A percentile compares a stretch with the other conserved stretches of the same genome.
Conservation (phyloP, 2,888 invertebrate genomes). For the Cosmorhoe ocellata region DNA sequence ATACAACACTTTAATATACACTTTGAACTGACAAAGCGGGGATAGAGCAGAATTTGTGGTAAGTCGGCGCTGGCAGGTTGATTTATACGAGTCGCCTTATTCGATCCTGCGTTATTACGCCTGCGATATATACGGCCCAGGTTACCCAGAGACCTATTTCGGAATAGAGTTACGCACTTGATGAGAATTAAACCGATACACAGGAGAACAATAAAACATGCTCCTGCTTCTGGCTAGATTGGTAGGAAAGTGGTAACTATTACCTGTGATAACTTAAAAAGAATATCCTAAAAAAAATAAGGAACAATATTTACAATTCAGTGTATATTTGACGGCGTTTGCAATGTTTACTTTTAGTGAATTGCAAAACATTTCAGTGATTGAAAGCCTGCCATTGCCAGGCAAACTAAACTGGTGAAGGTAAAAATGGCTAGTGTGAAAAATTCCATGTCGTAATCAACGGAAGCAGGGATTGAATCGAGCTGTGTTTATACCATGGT, state of each 20-base stretch:
- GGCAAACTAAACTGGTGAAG: constrained; percentile 22
- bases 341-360: not conserved
- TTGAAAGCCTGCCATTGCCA: constrained; percentile 29
- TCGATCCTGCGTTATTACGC: constrained; percentile 46
- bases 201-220: constrained; percentile 24
- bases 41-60: constrained; percentile 39
- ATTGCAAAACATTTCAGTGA: constrained; percentile 21
- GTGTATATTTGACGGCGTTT: not conserved
- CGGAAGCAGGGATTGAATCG: constrained; percentile 40
- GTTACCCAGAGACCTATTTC: constrained; percentile 38
- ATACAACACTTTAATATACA: constrained; percentile 30
- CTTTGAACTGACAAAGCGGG: constrained; percentile 35
- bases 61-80: constrained; percentile 44
- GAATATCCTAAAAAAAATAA: too few species aligned
- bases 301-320: not conserved
- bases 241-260: too few species aligned
- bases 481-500: constrained; percentile 43
- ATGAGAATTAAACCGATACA: constrained; percentile 34
- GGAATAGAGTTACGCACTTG: constrained; percentile 34
- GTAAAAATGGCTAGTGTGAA: constrained; percentile 19
- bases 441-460: constrained; percentile 38
- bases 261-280: too few species aligned
- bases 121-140: constrained; percentile 37
- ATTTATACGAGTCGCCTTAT: constrained; percentile 51
- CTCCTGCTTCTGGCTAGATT: constrained; percentile 13